A percentile compares a stretch with the other conserved stretches of the same genome.
Evolutionary conservation across 2,888 invertebrate species (phyloP).

Genomic region (Erebia aethiops): DNA sequence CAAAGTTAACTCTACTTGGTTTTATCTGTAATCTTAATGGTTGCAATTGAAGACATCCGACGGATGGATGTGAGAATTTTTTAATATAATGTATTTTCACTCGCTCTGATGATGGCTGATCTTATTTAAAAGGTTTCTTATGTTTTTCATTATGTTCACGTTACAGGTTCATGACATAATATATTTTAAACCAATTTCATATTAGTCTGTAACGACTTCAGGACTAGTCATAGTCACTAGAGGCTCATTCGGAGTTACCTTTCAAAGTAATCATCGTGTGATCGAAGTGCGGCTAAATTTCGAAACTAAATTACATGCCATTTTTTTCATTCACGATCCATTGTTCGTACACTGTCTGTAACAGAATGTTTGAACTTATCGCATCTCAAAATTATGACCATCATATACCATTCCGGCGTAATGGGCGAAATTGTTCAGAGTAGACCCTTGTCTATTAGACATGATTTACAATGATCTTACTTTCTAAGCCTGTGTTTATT

Average conservation of each 20-base stretch:
- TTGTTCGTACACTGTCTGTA: conserved; percentile 57
- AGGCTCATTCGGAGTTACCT: conserved; percentile 37
- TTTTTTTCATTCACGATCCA: conserved; percentile 59
- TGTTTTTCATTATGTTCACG: conserved; percentile 19
- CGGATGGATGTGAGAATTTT: conserved; percentile 37
- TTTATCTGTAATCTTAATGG: conserved; percentile 45
- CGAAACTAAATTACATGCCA: conserved; percentile 58
- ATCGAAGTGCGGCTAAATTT: conserved; percentile 39
- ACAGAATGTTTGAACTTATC: conserved; percentile 59
- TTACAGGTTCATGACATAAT: conserved; percentile 45
- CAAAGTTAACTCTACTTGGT: conserved; percentile 37
- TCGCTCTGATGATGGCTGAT: conserved; percentile 26
- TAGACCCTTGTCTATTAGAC: conserved; percentile 43
- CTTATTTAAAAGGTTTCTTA: conserved; percentile 28
- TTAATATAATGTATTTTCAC: conserved; percentile 31
- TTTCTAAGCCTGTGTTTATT: conserved; percentile 56
- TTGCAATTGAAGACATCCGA: conserved; percentile 44
- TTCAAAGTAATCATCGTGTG: conserved; percentile 51
- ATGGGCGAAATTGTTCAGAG: conserved; percentile 59
- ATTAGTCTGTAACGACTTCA: neutral
- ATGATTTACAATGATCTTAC: conserved; percentile 50
- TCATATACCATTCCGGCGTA: conserved; percentile 50
- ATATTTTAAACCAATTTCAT: conserved; percentile 49
- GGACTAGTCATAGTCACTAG: conserved; percentile 1
- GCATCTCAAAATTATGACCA: conserved; percentile 63